A percentile compares a stretch with the other conserved stretches of the same genome.
These are phyloP conservation scores for Pogonophryne albipinna DNA, from an alignment of 2,797 vertebrate genomes.

Conservation along the genomic window DNA sequence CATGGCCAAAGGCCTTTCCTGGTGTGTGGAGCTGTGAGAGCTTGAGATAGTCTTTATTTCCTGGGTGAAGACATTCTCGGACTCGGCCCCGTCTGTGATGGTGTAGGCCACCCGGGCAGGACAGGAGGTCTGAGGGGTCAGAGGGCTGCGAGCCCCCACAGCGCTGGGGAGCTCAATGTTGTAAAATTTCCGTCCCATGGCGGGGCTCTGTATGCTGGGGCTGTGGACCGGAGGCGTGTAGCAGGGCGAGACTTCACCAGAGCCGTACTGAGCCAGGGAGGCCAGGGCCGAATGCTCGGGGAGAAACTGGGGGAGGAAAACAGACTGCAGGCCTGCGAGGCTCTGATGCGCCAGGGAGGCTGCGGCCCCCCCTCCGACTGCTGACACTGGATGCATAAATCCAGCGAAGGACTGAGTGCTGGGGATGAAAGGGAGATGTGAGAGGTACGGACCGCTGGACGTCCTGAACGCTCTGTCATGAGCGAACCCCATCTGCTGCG, in stretches of 20 bases:
- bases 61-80: slow-evolving; percentile 89
- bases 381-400: slow-evolving; percentile 78
- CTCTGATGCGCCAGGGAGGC: slow-evolving; percentile 83
- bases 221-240: slow-evolving; percentile 87
- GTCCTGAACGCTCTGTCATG: slow-evolving; percentile 81
- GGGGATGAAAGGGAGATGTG: slow-evolving; percentile 79
- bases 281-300: slow-evolving; percentile 87
- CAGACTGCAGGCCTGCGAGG: slow-evolving; percentile 86
- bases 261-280: slow-evolving; percentile 85
- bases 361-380: slow-evolving; percentile 56
- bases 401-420: slow-evolving; percentile 82
- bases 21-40: slow-evolving; percentile 89
- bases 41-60: slow-evolving; percentile 95
- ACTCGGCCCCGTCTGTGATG: slow-evolving; percentile 73
- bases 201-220: slow-evolving; percentile 89
- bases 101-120: slow-evolving; percentile 75
- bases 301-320: slow-evolving; percentile 85
- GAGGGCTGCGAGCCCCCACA: slow-evolving; percentile 85
- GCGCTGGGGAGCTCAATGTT: slow-evolving; percentile 79
- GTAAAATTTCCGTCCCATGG: slow-evolving; percentile 83
- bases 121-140: slow-evolving; percentile 86
- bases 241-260: slow-evolving; percentile 83
- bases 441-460: slow-evolving; percentile 76
- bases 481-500: slow-evolving; percentile 76
- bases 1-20: slow-evolving; percentile 85